phyloP scores from a whole-genome alignment of 2,888 invertebrate genomes.

The Aleiodes testaceus region DNA sequence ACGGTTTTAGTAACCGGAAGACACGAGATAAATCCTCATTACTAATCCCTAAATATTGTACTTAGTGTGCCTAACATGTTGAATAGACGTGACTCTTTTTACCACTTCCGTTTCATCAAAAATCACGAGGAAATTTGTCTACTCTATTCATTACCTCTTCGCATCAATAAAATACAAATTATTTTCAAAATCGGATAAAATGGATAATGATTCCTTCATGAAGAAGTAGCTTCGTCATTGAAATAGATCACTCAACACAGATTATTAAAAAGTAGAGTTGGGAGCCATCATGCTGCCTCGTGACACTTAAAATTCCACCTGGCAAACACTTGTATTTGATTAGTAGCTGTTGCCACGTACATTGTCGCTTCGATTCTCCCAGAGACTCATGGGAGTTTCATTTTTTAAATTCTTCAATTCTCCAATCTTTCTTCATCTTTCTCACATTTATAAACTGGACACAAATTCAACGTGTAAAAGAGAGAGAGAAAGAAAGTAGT shows the following conservation, averaged over 20 bases:
- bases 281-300: conserved; percentile 31
- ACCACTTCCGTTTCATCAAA: conserved; percentile 1
- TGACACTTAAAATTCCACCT: conserved; percentile 53
- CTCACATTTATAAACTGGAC: too few species aligned
- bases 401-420: neutral
- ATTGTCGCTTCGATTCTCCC: conserved; percentile 43
- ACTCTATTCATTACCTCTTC: too few species aligned
- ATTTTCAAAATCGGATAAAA: too few species aligned
- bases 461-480: too few species aligned
- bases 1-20: neutral
- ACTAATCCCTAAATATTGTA: conserved; percentile 10
- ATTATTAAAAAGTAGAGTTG: conserved; percentile 11
- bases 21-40: neutral
- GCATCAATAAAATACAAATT: too few species aligned
- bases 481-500: conserved; percentile 27
- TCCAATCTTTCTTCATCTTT: conserved; percentile 9
- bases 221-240: too few species aligned
- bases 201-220: too few species aligned
- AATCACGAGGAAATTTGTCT: neutral
- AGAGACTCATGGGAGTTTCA: neutral
- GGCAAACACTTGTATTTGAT: conserved; percentile 69
- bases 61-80: neutral
- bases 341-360: conserved; percentile 61
- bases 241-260: neutral
- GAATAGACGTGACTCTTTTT: conserved; percentile 5